phyloP scores from a whole-genome alignment of 2,888 invertebrate species.

The Mesorhabditis spiculigera region DNA sequence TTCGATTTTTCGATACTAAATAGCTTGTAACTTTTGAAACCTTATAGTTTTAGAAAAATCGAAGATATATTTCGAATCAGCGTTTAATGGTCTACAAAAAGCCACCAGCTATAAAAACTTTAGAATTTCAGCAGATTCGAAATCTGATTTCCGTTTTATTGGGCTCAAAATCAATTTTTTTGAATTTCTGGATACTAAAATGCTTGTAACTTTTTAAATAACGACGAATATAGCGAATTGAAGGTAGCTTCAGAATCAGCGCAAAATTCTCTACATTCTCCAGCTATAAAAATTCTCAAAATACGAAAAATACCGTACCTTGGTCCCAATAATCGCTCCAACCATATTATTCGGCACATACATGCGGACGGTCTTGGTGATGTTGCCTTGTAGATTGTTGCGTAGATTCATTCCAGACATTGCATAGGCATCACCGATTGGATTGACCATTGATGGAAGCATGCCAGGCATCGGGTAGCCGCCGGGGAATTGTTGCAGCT shows the following conservation, averaged over 20 bases:
- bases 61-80: too few relatives aligned
- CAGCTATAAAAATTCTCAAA: background rate
- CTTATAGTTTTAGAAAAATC: too few relatives aligned
- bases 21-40: too few relatives aligned
- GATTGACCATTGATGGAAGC: conserved; percentile 61
- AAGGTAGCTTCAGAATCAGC: background rate
- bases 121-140: too few relatives aligned
- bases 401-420: conserved; percentile 14
- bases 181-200: too few relatives aligned
- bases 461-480: conserved; percentile 6
- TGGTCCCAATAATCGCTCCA: conserved; percentile 95
- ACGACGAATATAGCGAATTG: too few relatives aligned
- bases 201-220: too few relatives aligned
- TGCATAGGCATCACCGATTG: conserved; percentile 16
- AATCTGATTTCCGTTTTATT: too few relatives aligned
- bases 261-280: background rate
- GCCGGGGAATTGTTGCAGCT: conserved; percentile 7
- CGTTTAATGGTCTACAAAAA: too few relatives aligned
- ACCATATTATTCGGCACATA: conserved; percentile 97
- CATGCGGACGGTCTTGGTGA: conserved; percentile 68
- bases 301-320: conserved; percentile 58
- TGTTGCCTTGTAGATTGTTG: conserved; percentile 10
- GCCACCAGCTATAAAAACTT: too few relatives aligned
- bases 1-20: too few relatives aligned
- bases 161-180: too few relatives aligned